Evolutionary conservation across 2,797 vertebrate genomes (phyloP), one percentile per base, ranked within the genome.

Genomic region (Chlorospingus flavigularis): DNA sequence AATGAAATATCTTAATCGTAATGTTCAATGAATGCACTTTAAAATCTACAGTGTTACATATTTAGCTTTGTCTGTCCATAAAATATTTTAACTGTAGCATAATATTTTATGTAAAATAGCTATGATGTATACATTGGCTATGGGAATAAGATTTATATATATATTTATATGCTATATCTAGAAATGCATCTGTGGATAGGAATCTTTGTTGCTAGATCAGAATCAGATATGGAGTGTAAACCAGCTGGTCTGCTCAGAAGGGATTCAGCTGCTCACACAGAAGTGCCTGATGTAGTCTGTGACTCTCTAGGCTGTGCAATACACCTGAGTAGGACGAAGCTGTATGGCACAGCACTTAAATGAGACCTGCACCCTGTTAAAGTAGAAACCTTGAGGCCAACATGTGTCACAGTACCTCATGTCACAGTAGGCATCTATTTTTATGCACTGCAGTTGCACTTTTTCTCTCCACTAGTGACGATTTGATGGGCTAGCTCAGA

Each of bases 401-500:
- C 19, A n/a, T 39, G 54, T 54, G 13, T 37, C 19, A 33, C 10
- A 42, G 70, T 50, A 48, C 15, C 7, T 70, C 42, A 66, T 26
- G 10, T 55, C 40, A 47, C 33, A 60, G 24, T 20, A 37, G 10
- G 8, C 4, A n/a, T 2, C 20, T 75, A n/a, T 67, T 83, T 83
- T 80, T 54, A 25, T 14, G 7, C 20, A n/a, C 10, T 39, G 40
- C 17, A 53, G 17, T 73, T 76, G 3, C 11, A 47, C 17, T 58
- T 84, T 76, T 92, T 76, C 20, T 58, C 3, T 7, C 11, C 10
- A 9, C 6, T 77, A 54, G n/a, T 23, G 20, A 72, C 47, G 6
- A 5, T 37, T 23, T 33, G 8, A 66, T 17, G 10, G 39, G 11
- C 8, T 67, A 47, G 2, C 17, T 67, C 0, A 0, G 17, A 39